phyloP scores from a whole-genome alignment of 2,888 invertebrate species.

The Drosophila buzzatii region DNA sequence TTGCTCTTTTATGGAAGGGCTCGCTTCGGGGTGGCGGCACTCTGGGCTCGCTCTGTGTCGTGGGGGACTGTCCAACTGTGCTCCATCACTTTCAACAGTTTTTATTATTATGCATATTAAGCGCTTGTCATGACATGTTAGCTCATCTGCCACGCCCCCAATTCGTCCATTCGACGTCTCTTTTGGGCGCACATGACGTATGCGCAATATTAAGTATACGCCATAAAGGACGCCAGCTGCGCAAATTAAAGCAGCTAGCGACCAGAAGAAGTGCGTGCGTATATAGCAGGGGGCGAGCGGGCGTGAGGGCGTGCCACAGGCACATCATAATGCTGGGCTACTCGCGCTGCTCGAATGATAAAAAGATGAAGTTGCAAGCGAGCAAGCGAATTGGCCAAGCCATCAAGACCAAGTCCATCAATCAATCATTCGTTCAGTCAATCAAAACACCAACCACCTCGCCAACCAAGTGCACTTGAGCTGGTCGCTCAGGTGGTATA shows the following conservation, averaged over 20 bases:
- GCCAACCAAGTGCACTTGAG: no score
- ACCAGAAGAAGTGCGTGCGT: background rate
- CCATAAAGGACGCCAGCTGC: constrained; percentile 29
- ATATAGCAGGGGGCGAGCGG: background rate
- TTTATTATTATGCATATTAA: constrained; percentile 78
- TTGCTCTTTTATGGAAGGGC: constrained; percentile 9
- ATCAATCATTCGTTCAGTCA: constrained; percentile 3
- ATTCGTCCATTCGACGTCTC: background rate
- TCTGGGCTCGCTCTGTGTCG: background rate
- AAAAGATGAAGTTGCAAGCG: background rate
- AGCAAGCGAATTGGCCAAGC: background rate
- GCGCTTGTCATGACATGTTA: constrained; percentile 69
- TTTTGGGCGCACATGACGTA: constrained; percentile 62
- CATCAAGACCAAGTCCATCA: background rate
- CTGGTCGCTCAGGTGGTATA: background rate
- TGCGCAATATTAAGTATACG: constrained; percentile 70
- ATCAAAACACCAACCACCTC: background rate
- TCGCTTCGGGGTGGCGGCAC: background rate
- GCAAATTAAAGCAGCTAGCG: constrained; percentile 57
- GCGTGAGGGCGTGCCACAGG: background rate
- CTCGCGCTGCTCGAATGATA: constrained; percentile 19
- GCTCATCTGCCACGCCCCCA: constrained; percentile 9
- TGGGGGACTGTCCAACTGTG: constrained; percentile 7
- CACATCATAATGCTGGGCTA: constrained; percentile 19
- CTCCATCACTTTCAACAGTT: constrained; percentile 64